Evolutionary conservation across 2,113 vertebrate species (phyloP).

Genomic region (Oreochromis tanganicae): DNA sequence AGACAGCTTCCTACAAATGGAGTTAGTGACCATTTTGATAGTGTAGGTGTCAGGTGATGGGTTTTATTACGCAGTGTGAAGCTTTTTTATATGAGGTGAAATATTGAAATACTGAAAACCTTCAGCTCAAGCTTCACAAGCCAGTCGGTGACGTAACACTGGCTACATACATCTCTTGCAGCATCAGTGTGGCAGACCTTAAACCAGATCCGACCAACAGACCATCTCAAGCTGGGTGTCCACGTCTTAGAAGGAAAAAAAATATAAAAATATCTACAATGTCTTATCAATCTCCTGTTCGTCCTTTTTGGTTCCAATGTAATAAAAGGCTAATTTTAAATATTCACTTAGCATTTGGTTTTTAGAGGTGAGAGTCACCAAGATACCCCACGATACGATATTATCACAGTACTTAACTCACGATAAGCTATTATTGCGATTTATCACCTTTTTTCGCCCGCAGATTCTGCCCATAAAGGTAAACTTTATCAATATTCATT

Average conservation of each 20-base stretch:
- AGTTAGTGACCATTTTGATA: background rate
- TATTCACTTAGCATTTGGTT: background rate
- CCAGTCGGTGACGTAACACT: background rate
- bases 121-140: background rate
- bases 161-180: background rate
- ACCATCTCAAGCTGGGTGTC: background rate
- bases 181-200: background rate
- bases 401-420: background rate
- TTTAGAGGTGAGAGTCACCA: background rate
- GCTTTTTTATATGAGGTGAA: background rate
- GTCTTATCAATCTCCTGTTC: background rate
- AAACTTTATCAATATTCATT: fast-evolving
- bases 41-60: background rate
- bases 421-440: background rate
- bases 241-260: background rate
- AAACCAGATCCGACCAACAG: background rate
- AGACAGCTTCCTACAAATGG: background rate
- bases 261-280: background rate
- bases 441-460: fast-evolving
- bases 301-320: fast-evolving
- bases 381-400: background rate
- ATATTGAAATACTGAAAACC: background rate
- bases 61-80: background rate
- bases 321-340: background rate
- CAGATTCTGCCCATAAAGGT: background rate